Conservation (phyloP, 1,140 invertebrate species). For the Bombus impatiens region DNA sequence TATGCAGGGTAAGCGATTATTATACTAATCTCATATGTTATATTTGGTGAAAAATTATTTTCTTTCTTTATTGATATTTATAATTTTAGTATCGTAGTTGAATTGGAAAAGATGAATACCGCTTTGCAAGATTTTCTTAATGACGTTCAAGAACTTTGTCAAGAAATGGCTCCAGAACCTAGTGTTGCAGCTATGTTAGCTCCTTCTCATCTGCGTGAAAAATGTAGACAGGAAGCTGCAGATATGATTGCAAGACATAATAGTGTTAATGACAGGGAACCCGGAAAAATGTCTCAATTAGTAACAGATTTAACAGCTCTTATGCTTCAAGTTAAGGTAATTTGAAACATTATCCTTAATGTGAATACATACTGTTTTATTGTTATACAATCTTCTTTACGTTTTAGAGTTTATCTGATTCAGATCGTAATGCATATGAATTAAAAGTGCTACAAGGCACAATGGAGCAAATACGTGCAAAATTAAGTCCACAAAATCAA, state of each 20-base stretch:
- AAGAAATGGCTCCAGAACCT: constrained; percentile 93
- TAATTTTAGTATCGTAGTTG: constrained; percentile 87
- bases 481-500: constrained; percentile 90
- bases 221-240: constrained; percentile 92
- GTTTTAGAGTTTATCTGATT: constrained; percentile 91
- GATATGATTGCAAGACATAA: constrained; percentile 92
- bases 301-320: constrained; percentile 95
- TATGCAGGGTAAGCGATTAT: constrained; percentile 87
- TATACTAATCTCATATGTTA: constrained; percentile 3
- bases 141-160: constrained; percentile 92
- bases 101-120: constrained; percentile 95
- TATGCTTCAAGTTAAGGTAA: constrained; percentile 94
- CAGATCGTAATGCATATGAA: constrained; percentile 95
- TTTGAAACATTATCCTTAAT: constrained; percentile 47
- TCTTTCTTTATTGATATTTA: background rate
- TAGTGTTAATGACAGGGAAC: constrained; percentile 83
- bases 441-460: constrained; percentile 96
- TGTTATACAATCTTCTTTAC: constrained; percentile 36
- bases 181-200: constrained; percentile 94
- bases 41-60: background rate
- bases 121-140: constrained; percentile 93
- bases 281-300: constrained; percentile 88
- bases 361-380: background rate
- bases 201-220: constrained; percentile 92
- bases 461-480: constrained; percentile 93